phyloP scores from a whole-genome alignment of 2,113 vertebrate genomes.

The Ochotona curzoniae region DNA sequence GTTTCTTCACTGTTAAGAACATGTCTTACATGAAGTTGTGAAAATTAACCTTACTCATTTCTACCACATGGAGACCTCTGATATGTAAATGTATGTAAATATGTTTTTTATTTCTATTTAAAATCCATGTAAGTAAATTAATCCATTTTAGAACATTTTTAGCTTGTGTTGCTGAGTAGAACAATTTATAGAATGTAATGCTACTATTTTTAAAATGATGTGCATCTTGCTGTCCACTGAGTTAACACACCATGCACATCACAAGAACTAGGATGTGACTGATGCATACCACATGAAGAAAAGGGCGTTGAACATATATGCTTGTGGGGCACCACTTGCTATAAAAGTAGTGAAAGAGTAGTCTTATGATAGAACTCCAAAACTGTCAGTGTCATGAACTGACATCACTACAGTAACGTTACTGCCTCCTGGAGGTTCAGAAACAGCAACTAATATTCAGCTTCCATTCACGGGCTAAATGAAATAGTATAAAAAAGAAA shows the following conservation, averaged over 20 bases:
- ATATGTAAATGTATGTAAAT: no score
- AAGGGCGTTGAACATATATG: background rate
- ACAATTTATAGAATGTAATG: background rate
- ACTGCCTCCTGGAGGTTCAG: conserved; percentile 73
- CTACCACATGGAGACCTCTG: background rate
- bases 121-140: conserved; percentile 15
- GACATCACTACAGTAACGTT: conserved; percentile 57
- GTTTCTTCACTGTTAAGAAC: background rate
- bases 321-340: background rate
- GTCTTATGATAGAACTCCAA: background rate
- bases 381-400: conserved; percentile 24
- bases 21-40: background rate
- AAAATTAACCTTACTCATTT: background rate
- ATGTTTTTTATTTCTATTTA: conserved; percentile 29
- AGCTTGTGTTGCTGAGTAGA: background rate
- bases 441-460: conserved; percentile 46
- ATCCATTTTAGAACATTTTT: background rate
- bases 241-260: background rate
- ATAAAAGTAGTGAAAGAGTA: background rate
- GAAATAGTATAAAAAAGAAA: background rate
- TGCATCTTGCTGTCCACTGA: background rate
- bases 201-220: background rate
- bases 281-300: background rate
- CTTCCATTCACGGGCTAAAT: background rate
- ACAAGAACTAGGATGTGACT: background rate